These are phyloP conservation scores for Aleiodes leptofemur DNA, from an alignment of 2,888 invertebrate genomes.

Conservation along the genomic window DNA sequence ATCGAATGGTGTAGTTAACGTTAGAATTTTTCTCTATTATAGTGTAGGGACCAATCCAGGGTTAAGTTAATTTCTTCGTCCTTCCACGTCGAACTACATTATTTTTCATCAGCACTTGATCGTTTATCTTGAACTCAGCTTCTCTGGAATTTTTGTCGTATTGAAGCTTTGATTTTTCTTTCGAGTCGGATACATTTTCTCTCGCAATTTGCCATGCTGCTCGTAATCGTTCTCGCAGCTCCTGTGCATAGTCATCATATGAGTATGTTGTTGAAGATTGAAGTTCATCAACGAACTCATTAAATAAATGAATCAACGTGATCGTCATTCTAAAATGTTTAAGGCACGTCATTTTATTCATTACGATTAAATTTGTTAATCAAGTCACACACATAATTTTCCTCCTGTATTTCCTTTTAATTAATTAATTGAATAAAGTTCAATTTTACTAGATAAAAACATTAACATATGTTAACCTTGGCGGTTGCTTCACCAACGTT, in stretches of 20 bases:
- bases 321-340: no score
- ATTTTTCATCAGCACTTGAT: slow-evolving; percentile 47
- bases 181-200: slow-evolving; percentile 55
- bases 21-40: background rate
- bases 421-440: no score
- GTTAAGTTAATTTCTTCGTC: no score
- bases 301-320: no score
- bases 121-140: slow-evolving; percentile 46
- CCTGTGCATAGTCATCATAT: slow-evolving; percentile 57
- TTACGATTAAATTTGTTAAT: no score
- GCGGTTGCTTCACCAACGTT: slow-evolving; percentile 56
- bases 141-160: slow-evolving; percentile 52
- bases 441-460: no score
- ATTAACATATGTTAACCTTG: slow-evolving; percentile 55
- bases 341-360: no score
- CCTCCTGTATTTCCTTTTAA: no score
- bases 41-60: background rate
- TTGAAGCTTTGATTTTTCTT: slow-evolving; percentile 55
- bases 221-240: slow-evolving; percentile 56
- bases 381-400: no score
- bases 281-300: no score
- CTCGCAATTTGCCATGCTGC: slow-evolving; percentile 55
- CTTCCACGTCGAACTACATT: no score
- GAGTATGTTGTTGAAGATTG: no score
- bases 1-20: background rate